Base-by-base conservation (phyloP, 2,888 invertebrate genomes). In the Plagodis dolabraria region DNA sequence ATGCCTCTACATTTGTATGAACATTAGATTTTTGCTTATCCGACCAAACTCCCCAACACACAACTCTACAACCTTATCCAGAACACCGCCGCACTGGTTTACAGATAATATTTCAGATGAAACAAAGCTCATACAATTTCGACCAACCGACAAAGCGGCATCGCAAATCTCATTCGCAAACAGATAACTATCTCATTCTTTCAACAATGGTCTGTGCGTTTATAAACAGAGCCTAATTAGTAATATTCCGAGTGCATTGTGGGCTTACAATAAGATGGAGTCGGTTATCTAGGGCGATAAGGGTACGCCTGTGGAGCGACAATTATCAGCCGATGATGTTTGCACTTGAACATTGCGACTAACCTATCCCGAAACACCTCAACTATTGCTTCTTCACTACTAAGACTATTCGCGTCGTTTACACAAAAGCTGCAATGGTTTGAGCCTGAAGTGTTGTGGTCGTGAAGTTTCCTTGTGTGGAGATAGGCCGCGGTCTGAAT, bases 211-310 rank as follows among this genome's bases (percentile, higher is more conserved):
- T 80, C 83, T 82, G 80, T 81, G 80, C 77, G 81, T 85, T 90
- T 90, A 92, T 92, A 91, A 91, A 89, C 85, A 84, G 87, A 79
- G 84, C 87, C 92, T 92, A 92, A 92, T 92, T 92, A 92, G 92
- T 91, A 91, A 92, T 92, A 92, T 91, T 89, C 89, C 86, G 80
- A 84, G 85, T 86, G 89, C 90, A 90, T 91, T 91, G 90, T 89
- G 82, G 85, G 80, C 76, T 83, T 85, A 91, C 91, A 91, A 92
- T 92, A 87, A 86, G 89, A 86, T 86, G 88, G 86, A 83, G 84
- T 75, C 70, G 77, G 84, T 89, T 92, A 92, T 91, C 91, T 91
- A 91, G 89, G 89, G 83, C 90, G 92, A 92, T 92, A 92, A 87
- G 86, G 81, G 78, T 71, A 73, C 74, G 74, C 77, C 75, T 76